phyloP scores from a whole-genome alignment of 1,140 invertebrate genomes.

The Harpegnathos saltator region DNA sequence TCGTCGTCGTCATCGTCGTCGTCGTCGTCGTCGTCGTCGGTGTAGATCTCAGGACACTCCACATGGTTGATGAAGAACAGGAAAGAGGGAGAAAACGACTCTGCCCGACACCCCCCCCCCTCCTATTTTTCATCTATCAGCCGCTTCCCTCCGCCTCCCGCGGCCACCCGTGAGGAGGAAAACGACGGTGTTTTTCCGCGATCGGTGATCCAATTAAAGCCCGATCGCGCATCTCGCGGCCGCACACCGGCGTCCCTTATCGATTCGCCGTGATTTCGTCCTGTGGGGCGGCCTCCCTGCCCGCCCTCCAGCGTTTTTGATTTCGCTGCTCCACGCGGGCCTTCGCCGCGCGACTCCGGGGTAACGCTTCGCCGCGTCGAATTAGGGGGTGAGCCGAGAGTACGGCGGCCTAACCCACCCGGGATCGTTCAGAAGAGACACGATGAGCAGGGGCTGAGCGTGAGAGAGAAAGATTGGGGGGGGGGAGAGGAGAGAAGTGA shows the following conservation, averaged over 20 bases:
- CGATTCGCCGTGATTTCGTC: conserved; percentile 83
- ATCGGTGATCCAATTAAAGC: conserved; percentile 64
- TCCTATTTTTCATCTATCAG: conserved; percentile 49
- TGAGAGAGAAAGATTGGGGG: conserved; percentile 21
- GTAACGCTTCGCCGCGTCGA: conserved; percentile 83
- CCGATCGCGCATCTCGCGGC: conserved; percentile 63
- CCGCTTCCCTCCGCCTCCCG: neutral
- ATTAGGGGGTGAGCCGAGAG: conserved; percentile 81
- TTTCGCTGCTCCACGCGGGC: conserved; percentile 71
- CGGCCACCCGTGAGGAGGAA: conserved; percentile 34
- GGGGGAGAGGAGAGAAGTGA: conserved; percentile 22
- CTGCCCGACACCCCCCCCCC: too few species aligned
- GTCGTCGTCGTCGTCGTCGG: too few species aligned
- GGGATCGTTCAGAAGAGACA: conserved; percentile 72
- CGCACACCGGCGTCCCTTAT: conserved; percentile 78
- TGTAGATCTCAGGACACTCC: neutral
- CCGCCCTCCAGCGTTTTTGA: conserved; percentile 82
- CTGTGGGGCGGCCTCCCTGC: conserved; percentile 81
- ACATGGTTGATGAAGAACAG: too few species aligned
- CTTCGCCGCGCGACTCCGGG: conserved; percentile 78
- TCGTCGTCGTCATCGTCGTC: too few species aligned
- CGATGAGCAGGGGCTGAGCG: neutral
- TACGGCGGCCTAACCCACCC: conserved; percentile 66
- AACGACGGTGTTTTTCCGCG: conserved; percentile 26
- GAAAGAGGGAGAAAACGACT: neutral